These are phyloP conservation scores for Mus spretus DNA, from an alignment of 2,797 vertebrate genomes.

Conservation along the genomic window DNA sequence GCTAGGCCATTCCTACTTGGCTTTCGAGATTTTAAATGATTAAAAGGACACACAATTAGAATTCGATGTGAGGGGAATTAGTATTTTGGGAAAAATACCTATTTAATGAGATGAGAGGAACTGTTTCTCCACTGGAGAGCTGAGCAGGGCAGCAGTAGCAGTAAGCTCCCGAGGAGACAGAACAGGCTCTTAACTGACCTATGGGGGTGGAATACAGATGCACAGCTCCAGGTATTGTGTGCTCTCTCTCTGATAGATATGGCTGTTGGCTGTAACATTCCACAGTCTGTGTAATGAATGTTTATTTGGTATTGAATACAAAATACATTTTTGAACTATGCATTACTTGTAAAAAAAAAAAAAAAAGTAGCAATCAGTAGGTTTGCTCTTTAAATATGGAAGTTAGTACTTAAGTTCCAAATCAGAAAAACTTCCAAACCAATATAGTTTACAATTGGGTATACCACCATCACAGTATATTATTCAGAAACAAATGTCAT, in stretches of 20 bases:
- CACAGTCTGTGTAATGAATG: slow-evolving; percentile 19
- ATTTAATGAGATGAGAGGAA: not conserved
- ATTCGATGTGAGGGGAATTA: not conserved
- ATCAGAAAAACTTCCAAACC: not conserved
- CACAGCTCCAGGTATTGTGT: not conserved
- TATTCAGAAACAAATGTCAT: not conserved
- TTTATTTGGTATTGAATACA: not conserved
- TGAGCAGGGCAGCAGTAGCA: not conserved
- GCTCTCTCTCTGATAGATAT: not conserved
- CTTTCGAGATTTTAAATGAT: not conserved
- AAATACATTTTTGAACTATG: not conserved
- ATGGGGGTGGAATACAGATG: not conserved
- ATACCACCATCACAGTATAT: not conserved
- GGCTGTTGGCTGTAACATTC: not conserved
- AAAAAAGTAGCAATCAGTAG: not conserved
- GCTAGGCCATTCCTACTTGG: not conserved
- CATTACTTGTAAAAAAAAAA: not conserved
- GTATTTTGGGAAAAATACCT: not conserved
- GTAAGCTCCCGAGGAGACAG: not conserved
- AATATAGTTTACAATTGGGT: not conserved
- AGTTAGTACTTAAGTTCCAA: not conserved
- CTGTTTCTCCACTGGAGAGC: not conserved
- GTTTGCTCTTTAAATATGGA: not conserved
- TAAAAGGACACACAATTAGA: slow-evolving; percentile 17
- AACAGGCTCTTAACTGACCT: not conserved